A percentile compares a stretch with the other conserved stretches of the same genome.
Evolutionary conservation across 2,797 vertebrate species (phyloP).

Genomic region (Brachyalestes nurse): DNA sequence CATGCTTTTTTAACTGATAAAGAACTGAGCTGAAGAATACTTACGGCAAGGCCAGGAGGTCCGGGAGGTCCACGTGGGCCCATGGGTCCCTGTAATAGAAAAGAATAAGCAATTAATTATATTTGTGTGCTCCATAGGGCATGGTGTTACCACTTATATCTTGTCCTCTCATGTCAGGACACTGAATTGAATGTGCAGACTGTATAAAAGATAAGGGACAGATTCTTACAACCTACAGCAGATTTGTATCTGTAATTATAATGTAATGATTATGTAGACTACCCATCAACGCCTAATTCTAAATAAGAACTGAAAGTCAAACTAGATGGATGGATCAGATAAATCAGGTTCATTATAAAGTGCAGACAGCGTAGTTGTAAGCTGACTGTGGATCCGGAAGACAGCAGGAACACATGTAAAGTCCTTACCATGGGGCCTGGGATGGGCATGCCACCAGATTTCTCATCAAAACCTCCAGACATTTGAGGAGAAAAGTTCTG

Average conservation of each 20-base stretch:
- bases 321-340: background rate
- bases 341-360: background rate
- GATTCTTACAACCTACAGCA: background rate
- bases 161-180: background rate
- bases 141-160: background rate
- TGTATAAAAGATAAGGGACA: background rate
- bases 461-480: constrained; percentile 91
- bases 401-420: background rate
- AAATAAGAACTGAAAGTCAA: background rate
- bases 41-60: constrained; percentile 86
- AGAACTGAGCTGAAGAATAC: constrained; percentile 65
- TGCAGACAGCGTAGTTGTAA: background rate
- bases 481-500: constrained; percentile 97
- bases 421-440: constrained; percentile 91
- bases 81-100: constrained; percentile 84
- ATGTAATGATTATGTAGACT: background rate
- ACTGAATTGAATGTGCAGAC: background rate
- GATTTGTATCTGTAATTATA: background rate
- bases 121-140: background rate
- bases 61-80: constrained; percentile 94
- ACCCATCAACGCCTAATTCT: background rate
- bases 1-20: background rate
- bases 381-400: background rate
- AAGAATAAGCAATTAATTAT: constrained; percentile 39
- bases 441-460: constrained; percentile 84